A percentile compares a stretch with the other conserved stretches of the same genome.
Conservation (phyloP, 1,140 invertebrate genomes). For the Mya arenaria region DNA sequence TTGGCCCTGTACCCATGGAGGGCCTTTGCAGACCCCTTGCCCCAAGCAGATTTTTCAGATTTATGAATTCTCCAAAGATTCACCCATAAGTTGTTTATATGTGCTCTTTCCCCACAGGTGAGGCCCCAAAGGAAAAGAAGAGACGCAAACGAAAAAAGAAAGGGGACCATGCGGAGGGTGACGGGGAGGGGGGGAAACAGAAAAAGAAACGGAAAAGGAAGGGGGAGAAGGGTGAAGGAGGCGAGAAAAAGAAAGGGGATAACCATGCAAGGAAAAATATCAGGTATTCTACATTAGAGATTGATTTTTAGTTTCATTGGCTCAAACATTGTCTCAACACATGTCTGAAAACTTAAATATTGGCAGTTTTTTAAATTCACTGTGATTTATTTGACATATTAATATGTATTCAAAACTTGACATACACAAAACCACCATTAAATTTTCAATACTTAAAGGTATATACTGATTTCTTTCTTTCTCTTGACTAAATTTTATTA, state of each 20-base stretch:
- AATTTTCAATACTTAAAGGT: neutral
- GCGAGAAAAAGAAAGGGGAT: conserved; percentile 61
- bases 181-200: conserved; percentile 23
- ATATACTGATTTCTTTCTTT: neutral
- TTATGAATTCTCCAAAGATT: too few relatives aligned
- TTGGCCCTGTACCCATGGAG: too few relatives aligned
- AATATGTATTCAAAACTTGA: neutral
- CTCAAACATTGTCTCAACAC: neutral
- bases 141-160: conserved; percentile 83
- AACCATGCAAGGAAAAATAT: conserved; percentile 69
- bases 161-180: conserved; percentile 27
- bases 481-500: neutral
- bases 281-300: too few relatives aligned
- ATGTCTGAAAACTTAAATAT: neutral
- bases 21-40: too few relatives aligned
- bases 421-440: neutral
- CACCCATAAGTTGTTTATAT: too few relatives aligned
- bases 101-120: conserved; percentile 81
- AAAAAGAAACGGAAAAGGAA: conserved; percentile 82
- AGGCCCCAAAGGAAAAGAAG: conserved; percentile 27
- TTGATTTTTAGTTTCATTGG: too few relatives aligned
- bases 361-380: neutral
- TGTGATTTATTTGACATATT: neutral
- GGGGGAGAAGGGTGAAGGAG: conserved; percentile 47
- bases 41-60: too few relatives aligned